Evolutionary conservation across 23 tunicate species (phyloP).

Genomic region (Styela plicata): DNA sequence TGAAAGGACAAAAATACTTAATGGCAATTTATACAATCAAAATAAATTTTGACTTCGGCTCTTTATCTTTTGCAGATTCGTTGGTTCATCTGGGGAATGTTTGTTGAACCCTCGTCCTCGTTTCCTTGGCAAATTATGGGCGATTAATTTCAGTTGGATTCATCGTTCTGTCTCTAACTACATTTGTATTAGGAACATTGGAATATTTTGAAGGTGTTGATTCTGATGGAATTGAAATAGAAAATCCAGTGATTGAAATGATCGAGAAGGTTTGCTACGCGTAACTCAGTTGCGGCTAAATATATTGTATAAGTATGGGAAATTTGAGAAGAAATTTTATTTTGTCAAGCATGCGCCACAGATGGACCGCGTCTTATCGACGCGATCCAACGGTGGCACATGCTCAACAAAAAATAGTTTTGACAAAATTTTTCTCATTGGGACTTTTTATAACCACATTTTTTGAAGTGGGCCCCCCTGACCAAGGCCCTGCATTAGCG

Average conservation of each 20-base stretch:
- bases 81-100: conserved; percentile 34
- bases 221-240: conserved; percentile 34
- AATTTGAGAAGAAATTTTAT: no score
- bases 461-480: no score
- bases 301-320: not conserved
- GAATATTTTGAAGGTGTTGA: conserved; percentile 18
- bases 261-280: conserved; percentile 36
- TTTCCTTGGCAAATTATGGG: conserved; percentile 46
- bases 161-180: conserved; percentile 40
- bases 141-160: conserved; percentile 38
- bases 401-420: no score
- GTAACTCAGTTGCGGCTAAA: not conserved
- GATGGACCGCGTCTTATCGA: not conserved
- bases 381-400: no score
- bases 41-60: not conserved
- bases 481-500: no score
- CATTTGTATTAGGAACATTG: conserved; percentile 45
- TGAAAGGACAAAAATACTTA: no score
- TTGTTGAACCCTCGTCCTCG: conserved; percentile 58
- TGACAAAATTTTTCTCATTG: no score
- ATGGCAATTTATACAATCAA: not conserved
- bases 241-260: conserved; percentile 20
- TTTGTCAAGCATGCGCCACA: not conserved
- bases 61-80: conserved; percentile 28
- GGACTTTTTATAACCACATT: no score